Base-by-base conservation (phyloP, 2,888 invertebrate genomes). In the Athalia rosae region DNA sequence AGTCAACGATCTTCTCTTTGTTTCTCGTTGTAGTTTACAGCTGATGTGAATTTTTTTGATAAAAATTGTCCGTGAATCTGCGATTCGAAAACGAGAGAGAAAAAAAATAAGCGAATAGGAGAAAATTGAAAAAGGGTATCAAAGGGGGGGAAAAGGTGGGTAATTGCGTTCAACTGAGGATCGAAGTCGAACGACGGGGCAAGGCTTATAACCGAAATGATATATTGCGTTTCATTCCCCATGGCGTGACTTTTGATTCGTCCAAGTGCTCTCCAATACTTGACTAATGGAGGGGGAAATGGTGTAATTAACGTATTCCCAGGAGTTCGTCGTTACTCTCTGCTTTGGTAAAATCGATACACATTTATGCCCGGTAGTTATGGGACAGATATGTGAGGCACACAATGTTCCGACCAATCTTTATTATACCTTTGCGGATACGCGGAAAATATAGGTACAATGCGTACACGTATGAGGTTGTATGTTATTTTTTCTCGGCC, bases 231-330 rank as follows among this genome's bases (percentile, higher is more conserved):
- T 69, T 53, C 67, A 53, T 56, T 56, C 56, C 53, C 67, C 67
- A 69, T 43, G 50, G 67, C 69, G 56, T 71, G 13, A 41, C 69
- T 71, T 43, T 58, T 71, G 69, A 71, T 71, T 71, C 69, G 69
- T 71, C 58, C 13, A 71, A 71, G 69, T 71, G 69, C 58, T 71
- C 58, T 58, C 69, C 43, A 71, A 71, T 71, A 56, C 69, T 71
- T 71, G 69, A 71, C 69, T 71, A 71, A 71, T 71, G 69, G 71
- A 71, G 69, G 69, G 58, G 69, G 69, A 71, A 71, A 71, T 71
- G 69, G 13, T 71, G 56, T 71, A 71, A 71, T 71, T 71, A 58
- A 71, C 69, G 69, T 71, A 71, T 71, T 71, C 58, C 69, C 69
- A 71, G 43, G 58, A n/a, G 45, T 69, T 56, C 69, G 45, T 58